A percentile compares a stretch with the other conserved stretches of the same genome.
Conservation (phyloP, 2,888 invertebrate species). For the Andrena fulva region DNA sequence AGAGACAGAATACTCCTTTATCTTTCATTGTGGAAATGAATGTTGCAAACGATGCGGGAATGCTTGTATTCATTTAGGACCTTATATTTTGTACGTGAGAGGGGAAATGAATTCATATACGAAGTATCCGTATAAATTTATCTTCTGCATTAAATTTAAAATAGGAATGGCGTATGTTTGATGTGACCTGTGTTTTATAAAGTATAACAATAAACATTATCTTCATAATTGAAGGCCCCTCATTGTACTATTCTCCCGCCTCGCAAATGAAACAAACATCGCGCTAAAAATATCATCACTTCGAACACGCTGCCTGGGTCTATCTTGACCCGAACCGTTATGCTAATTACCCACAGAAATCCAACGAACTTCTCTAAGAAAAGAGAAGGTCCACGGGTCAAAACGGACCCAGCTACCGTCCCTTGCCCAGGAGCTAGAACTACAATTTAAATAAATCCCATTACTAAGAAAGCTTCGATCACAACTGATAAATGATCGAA, state of each 20-base stretch:
- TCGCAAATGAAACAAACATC: too few relatives aligned
- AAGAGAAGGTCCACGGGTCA: too few relatives aligned
- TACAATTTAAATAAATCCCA: too few relatives aligned
- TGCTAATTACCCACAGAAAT: too few relatives aligned
- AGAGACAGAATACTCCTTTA: conserved; percentile 39
- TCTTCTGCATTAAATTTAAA: conserved; percentile 50
- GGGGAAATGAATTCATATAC: conserved; percentile 7
- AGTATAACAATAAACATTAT: conserved; percentile 62
- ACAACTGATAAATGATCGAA: too few relatives aligned
- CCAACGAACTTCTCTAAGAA: too few relatives aligned
- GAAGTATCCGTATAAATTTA: conserved; percentile 45
- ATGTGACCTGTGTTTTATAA: conserved; percentile 69
- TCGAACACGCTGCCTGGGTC: too few relatives aligned
- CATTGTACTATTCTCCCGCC: not conserved
- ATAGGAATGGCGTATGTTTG: conserved; percentile 61
- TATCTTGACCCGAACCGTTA: too few relatives aligned
- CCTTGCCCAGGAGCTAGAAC: too few relatives aligned
- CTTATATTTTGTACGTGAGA: conserved; percentile 67
- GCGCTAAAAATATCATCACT: too few relatives aligned
- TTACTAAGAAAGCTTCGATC: too few relatives aligned
- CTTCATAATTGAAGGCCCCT: conserved; percentile 49
- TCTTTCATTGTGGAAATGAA: conserved; percentile 51
- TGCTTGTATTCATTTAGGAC: conserved; percentile 59
- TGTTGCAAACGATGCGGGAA: conserved; percentile 48
- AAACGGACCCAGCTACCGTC: too few relatives aligned